phyloP scores from a whole-genome alignment of 1,140 invertebrate genomes.

The Heliconius hewitsoni region DNA sequence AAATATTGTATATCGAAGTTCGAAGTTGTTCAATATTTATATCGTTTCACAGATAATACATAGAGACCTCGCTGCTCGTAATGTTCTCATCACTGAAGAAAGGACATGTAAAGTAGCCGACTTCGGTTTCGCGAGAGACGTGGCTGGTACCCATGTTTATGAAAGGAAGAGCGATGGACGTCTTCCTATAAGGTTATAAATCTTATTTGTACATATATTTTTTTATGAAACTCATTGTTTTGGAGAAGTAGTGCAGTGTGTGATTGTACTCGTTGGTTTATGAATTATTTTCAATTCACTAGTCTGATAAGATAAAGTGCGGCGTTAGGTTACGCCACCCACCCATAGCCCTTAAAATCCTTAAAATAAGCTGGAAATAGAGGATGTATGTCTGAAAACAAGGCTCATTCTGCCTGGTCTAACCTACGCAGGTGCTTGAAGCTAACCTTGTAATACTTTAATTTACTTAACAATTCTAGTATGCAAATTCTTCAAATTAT shows the following conservation, averaged over 20 bases:
- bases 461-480: neutral
- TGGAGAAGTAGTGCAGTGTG: too few species aligned
- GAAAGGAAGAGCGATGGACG: slow-evolving; percentile 94
- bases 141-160: slow-evolving; percentile 91
- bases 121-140: slow-evolving; percentile 95
- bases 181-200: slow-evolving; percentile 82
- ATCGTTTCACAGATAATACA: slow-evolving; percentile 89
- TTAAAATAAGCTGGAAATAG: fast-evolving
- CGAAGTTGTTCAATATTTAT: neutral
- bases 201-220: neutral
- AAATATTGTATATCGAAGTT: too few species aligned
- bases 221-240: too few species aligned
- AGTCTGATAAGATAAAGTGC: too few species aligned
- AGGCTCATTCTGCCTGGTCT: too few species aligned
- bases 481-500: neutral
- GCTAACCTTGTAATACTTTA: neutral
- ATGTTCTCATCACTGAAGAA: slow-evolving; percentile 93
- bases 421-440: neutral
- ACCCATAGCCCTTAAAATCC: too few species aligned
- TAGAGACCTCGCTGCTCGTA: slow-evolving; percentile 94
- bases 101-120: slow-evolving; percentile 96
- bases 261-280: too few species aligned
- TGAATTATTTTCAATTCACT: too few species aligned
- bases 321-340: too few species aligned
- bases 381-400: too few species aligned